These are phyloP conservation scores for Apteryx mantelli DNA, from an alignment of 2,113 vertebrate species.

Conservation along the genomic window DNA sequence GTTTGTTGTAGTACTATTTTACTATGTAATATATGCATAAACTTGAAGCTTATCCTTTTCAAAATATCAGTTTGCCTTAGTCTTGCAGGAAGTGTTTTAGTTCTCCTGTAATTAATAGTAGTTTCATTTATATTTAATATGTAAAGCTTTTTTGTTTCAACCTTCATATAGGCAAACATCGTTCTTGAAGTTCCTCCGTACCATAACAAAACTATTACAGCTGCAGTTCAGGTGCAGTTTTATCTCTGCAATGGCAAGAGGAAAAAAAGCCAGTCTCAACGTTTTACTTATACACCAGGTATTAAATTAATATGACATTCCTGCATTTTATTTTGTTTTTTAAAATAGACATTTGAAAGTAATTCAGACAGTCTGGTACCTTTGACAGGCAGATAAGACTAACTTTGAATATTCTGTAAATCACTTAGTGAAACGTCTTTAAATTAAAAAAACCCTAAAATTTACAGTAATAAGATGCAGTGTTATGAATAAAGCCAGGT, in stretches of 20 bases:
- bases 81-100: neutral
- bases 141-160: slow-evolving; percentile 49
- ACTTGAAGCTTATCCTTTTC: neutral
- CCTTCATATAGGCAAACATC: slow-evolving; percentile 85
- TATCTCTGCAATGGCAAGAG: slow-evolving; percentile 98
- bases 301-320: slow-evolving; percentile 20
- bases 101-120: slow-evolving; percentile 37
- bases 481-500: neutral
- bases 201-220: slow-evolving; percentile 92
- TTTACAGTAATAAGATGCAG: neutral
- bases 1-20: neutral
- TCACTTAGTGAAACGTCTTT: neutral
- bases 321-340: neutral
- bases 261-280: slow-evolving; percentile 98
- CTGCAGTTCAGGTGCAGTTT: slow-evolving; percentile 96
- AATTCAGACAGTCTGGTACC: neutral
- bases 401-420: neutral
- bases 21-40: neutral
- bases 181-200: slow-evolving; percentile 95
- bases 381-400: neutral
- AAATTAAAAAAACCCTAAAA: neutral
- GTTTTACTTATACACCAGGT: slow-evolving; percentile 98
- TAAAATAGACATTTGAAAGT: neutral
- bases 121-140: slow-evolving; percentile 54
- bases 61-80: neutral